Conservation (phyloP, 2,888 invertebrate species). For the Sylvicola cinctus region DNA sequence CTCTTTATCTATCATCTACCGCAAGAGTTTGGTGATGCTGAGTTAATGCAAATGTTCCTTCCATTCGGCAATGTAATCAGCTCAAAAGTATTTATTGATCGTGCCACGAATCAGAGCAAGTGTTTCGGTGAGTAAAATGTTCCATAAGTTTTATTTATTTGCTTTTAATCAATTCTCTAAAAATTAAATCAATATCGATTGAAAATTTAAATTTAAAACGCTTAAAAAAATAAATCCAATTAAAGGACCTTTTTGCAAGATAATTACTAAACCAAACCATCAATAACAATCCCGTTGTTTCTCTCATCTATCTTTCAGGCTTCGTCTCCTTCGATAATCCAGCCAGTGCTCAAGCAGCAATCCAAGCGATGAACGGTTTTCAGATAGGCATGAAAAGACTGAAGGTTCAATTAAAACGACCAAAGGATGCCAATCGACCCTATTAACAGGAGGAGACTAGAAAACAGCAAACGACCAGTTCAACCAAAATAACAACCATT, state of each 20-base stretch:
- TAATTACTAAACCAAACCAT: too few relatives aligned
- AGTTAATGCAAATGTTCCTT: slow-evolving; percentile 99
- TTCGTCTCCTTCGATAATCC: slow-evolving; percentile 99
- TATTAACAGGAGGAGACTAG: slow-evolving; percentile 56
- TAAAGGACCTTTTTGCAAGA: too few relatives aligned
- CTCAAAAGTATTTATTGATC: slow-evolving; percentile 99
- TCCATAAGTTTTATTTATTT: slow-evolving; percentile 1
- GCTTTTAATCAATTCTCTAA: not conserved
- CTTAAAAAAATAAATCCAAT: too few relatives aligned
- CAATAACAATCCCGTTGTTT: too few relatives aligned
- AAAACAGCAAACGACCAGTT: slow-evolving; percentile 27
- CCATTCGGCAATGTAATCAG: slow-evolving; percentile 99
- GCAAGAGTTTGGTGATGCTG: slow-evolving; percentile 97
- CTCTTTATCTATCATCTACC: slow-evolving; percentile 99
- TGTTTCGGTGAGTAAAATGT: slow-evolving; percentile 87
- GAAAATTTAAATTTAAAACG: too few relatives aligned
- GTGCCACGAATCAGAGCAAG: slow-evolving; percentile 99
- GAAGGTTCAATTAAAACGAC: slow-evolving; percentile 97
- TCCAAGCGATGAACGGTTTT: slow-evolving; percentile 99
- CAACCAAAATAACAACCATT: slow-evolving; percentile 18
- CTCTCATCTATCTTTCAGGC: slow-evolving; percentile 35
- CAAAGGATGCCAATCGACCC: slow-evolving; percentile 94
- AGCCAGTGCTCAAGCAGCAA: slow-evolving; percentile 92
- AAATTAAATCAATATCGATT: slow-evolving; percentile 1
- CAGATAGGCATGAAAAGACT: slow-evolving; percentile 99